Conservation (phyloP, 2,113 vertebrate species). For the Platysternon megacephalum region DNA sequence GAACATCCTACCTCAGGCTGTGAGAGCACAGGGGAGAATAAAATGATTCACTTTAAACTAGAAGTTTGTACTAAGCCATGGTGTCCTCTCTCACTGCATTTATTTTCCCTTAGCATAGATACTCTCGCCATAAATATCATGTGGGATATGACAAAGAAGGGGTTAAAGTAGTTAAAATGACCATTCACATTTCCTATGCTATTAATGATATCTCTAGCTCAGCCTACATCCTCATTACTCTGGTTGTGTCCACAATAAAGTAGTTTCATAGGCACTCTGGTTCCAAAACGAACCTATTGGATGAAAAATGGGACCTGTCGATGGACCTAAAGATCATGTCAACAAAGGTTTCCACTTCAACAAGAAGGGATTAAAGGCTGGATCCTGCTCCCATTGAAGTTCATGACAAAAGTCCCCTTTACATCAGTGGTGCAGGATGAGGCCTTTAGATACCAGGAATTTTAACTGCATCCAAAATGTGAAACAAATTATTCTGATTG, state of each 20-base stretch:
- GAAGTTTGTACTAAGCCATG: neutral
- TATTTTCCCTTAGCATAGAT: neutral
- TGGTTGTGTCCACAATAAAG: neutral
- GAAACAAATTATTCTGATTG: neutral
- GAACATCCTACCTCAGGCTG: neutral
- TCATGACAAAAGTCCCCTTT: accelerated
- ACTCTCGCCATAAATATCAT: neutral
- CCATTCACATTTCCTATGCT: neutral
- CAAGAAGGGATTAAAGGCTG: neutral
- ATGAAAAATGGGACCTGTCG: accelerated
- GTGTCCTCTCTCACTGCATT: neutral
- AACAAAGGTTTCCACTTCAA: neutral
- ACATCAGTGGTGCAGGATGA: neutral
- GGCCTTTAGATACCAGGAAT: neutral
- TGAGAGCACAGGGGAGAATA: neutral
- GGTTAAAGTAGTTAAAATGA: neutral
- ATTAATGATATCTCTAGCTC: neutral
- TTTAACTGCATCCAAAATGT: neutral
- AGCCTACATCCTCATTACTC: neutral
- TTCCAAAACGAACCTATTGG: neutral
- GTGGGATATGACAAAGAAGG: neutral
- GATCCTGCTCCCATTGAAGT: neutral
- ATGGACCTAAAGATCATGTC: neutral
- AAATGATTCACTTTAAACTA: neutral
- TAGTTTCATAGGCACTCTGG: neutral